Conservation (phyloP, 2,113 vertebrate genomes). For the Nibea coibor region DNA sequence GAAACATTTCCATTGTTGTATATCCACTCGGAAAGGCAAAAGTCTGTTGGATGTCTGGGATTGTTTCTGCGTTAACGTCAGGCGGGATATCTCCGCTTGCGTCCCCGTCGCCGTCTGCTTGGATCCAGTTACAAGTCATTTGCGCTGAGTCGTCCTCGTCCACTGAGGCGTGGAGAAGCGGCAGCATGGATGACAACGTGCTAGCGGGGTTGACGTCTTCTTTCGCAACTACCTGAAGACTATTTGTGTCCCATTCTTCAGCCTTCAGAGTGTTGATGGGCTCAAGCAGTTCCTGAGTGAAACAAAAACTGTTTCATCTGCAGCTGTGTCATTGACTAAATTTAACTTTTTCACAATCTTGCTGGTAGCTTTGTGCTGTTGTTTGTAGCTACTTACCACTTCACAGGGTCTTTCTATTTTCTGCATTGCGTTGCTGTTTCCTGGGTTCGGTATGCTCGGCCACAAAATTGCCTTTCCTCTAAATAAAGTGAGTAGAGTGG, state of each 20-base stretch:
- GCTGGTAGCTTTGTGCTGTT: no score
- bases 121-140: not conserved
- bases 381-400: constrained; percentile 48
- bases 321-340: not conserved
- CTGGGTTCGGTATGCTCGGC: constrained; percentile 86
- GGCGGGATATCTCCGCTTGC: not conserved
- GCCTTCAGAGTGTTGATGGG: constrained; percentile 45
- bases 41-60: not conserved
- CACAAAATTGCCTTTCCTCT: constrained; percentile 74
- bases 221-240: constrained; percentile 76
- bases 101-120: not conserved
- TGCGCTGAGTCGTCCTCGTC: not conserved
- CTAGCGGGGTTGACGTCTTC: not conserved
- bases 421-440: constrained; percentile 83
- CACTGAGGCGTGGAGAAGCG: not conserved
- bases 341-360: no score
- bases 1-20: constrained; percentile 86
- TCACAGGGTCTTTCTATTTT: constrained; percentile 73
- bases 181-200: not conserved
- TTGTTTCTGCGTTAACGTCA: not conserved
- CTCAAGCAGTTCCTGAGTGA: constrained; percentile 67
- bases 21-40: constrained; percentile 78
- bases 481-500: not conserved
- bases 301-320: not conserved
- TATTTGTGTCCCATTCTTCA: constrained; percentile 74